Conservation (phyloP, 2,888 invertebrate species). For the Eupithecia abbreviata region DNA sequence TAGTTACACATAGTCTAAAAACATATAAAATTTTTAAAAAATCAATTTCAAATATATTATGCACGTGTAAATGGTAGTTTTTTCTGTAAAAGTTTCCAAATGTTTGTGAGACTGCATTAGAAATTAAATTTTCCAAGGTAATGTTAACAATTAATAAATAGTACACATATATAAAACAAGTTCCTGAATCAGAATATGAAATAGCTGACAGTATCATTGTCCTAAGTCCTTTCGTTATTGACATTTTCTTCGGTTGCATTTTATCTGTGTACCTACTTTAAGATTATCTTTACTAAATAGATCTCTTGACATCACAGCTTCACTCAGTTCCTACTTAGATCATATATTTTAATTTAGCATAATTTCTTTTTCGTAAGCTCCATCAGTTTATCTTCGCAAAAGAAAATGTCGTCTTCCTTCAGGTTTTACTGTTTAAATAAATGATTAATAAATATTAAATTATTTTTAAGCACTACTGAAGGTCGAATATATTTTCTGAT, state of each 20-base stretch:
- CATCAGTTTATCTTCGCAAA: constrained; percentile 43
- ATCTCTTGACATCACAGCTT: constrained; percentile 77
- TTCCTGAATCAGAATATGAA: constrained; percentile 44
- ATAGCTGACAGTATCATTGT: constrained; percentile 31
- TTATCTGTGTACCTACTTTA: constrained; percentile 63
- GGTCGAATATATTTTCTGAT: constrained; percentile 67
- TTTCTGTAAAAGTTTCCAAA: constrained; percentile 42
- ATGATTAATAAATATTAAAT: constrained; percentile 46
- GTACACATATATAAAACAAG: constrained; percentile 42
- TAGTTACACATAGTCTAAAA: constrained; percentile 20
- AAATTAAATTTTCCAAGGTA: constrained; percentile 38
- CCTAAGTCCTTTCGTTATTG: constrained; percentile 24
- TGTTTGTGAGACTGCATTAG: constrained; percentile 46
- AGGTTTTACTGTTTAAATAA: constrained; percentile 49
- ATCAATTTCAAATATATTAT: constrained; percentile 30
- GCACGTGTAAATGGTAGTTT: constrained; percentile 38
- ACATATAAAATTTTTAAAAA: constrained; percentile 20
- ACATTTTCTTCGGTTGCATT: constrained; percentile 69
- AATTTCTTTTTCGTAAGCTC: constrained; percentile 56
- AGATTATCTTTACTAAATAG: constrained; percentile 60
- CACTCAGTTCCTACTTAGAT: constrained; percentile 83
- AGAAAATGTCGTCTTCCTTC: constrained; percentile 75
- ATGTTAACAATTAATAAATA: constrained; percentile 37
- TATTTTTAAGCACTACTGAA: constrained; percentile 52
- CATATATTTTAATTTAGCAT: constrained; percentile 73